Evolutionary conservation across 2,113 vertebrate genomes (phyloP), one percentile per base, ranked within the genome.

Genomic region (Pardalotus punctatus): DNA sequence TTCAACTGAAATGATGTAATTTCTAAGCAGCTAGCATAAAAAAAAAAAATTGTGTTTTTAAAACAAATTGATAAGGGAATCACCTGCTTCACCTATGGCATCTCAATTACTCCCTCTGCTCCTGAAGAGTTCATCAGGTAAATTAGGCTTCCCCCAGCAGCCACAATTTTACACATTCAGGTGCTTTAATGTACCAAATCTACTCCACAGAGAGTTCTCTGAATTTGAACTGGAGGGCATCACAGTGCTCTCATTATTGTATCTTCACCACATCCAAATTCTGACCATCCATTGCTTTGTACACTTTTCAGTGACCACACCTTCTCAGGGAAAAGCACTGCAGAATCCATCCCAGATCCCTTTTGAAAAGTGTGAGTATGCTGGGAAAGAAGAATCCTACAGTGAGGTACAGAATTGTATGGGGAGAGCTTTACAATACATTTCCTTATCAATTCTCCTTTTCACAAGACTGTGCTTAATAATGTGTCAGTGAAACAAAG

Each of bases 41-140:
- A 64, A 47, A 66, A 64, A 53, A 53, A 47, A 22, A 14, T 3
- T 3, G 43, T 92, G 50, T 12, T 74, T 86, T 87, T 40, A 51
- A 93, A 87, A 71, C 8, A 93, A 85, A 93, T 72, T 94, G 77
- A 64, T 93, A 91, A 84, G 70, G 78, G 87, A 93, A 94, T 91
- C 81, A 87, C 65, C 60, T 66, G 35, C 51, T 86, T 91, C 56
- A 93, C 73, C 84, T 87, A 67, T 2, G 13, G 40, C 25, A 81
- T 57, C 31, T 64, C 88, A 89, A 2, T 82, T 80, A 90, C 18
- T 79, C 31, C 48, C 78, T 80, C 53, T 90, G 71, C 42, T 91
- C 38, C 56, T 78, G 19, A 74, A 62, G 56, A 62, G 33, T 60
- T 43, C 56, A 58, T 64, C 56, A 74, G 47, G 31, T 40, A 88